These are phyloP conservation scores for Archocentrus centrarchus DNA, from an alignment of 2,113 vertebrate species.

Conservation along the genomic window DNA sequence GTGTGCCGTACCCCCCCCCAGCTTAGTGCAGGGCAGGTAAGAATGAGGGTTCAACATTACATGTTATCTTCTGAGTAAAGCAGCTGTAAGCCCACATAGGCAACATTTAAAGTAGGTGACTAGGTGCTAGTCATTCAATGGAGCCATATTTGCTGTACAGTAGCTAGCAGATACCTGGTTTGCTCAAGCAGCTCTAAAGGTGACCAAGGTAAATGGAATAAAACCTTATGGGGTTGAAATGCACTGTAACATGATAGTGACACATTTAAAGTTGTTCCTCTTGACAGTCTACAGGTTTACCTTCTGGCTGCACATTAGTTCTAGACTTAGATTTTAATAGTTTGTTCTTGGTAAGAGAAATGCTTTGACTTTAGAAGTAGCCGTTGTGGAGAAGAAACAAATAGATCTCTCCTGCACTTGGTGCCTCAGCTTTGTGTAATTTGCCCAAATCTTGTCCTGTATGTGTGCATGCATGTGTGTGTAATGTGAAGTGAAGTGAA, in stretches of 20 bases:
- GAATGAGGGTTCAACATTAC: not conserved
- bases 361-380: not conserved
- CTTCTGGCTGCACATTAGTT: slow-evolving; percentile 13
- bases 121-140: not conserved
- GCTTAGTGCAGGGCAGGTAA: not conserved
- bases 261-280: slow-evolving; percentile 20
- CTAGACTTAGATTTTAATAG: not conserved
- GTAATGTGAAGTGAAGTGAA: slow-evolving; percentile 60
- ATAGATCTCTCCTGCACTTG: slow-evolving; percentile 74
- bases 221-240: slow-evolving; percentile 30
- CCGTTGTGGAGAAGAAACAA: slow-evolving; percentile 33
- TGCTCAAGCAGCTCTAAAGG: not conserved
- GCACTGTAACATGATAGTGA: not conserved
- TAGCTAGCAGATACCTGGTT: not conserved
- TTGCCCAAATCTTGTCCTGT: slow-evolving; percentile 79
- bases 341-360: not conserved
- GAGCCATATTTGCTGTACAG: not conserved
- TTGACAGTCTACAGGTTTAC: slow-evolving; percentile 26
- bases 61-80: not conserved
- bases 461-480: slow-evolving; percentile 58
- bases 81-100: not conserved
- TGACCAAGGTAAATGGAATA: not conserved
- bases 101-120: not conserved
- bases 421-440: slow-evolving; percentile 74
- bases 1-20: not conserved